A percentile compares a stretch with the other conserved stretches of the same genome.
Conservation (phyloP, 2,888 invertebrate species). For the Digitonthophagus gazella region DNA sequence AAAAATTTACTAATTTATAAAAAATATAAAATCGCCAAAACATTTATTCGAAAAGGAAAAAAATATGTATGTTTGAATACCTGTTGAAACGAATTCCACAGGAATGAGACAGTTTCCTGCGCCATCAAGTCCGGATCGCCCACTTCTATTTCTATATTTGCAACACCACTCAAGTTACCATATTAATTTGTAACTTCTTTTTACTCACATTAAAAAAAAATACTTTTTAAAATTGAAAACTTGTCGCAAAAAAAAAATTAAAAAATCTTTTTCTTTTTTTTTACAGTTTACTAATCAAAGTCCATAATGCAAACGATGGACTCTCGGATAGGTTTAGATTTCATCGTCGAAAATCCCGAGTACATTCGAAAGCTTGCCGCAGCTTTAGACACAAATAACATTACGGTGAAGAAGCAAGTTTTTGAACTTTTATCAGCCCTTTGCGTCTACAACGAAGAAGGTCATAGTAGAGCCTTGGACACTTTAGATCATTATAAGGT, state of each 20-base stretch:
- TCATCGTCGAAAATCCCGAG: slow-evolving; percentile 91
- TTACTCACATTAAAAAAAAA: too few relatives aligned
- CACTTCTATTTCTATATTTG: background rate
- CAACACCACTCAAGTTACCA: too few relatives aligned
- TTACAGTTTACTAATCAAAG: background rate
- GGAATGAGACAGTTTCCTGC: background rate
- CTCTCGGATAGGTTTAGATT: slow-evolving; percentile 89
- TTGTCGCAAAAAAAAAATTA: too few relatives aligned
- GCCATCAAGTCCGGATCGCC: background rate
- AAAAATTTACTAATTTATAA: too few relatives aligned
- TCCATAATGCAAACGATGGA: slow-evolving; percentile 60
- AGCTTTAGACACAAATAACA: slow-evolving; percentile 87
- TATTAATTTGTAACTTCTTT: background rate
- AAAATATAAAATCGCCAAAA: too few relatives aligned
- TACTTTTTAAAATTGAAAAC: too few relatives aligned
- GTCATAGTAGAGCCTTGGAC: slow-evolving; percentile 82
- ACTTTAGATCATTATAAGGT: slow-evolving; percentile 93
- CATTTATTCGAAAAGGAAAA: too few relatives aligned
- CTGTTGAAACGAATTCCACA: background rate
- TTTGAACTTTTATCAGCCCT: slow-evolving; percentile 92
- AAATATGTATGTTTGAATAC: background rate
- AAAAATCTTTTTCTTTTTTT: slow-evolving; percentile 18
- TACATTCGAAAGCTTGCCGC: slow-evolving; percentile 88
- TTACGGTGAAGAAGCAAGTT: slow-evolving; percentile 93
- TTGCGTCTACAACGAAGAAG: slow-evolving; percentile 90